Base-by-base conservation (phyloP, 2,888 invertebrate species). In the Ischnus inquisitorius region DNA sequence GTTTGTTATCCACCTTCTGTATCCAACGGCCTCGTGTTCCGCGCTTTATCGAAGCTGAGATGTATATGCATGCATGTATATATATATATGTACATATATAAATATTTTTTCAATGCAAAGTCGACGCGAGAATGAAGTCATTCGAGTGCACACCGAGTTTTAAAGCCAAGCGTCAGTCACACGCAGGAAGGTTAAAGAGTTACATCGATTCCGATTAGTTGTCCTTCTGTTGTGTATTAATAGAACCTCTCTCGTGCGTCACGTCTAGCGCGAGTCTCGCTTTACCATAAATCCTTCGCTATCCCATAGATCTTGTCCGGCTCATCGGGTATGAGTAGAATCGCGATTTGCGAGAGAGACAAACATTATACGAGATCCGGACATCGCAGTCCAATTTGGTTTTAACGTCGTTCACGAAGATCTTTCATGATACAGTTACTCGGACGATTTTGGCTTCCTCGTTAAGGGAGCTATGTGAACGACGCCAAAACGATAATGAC, bases 301-400 rank as follows among this genome's bases (percentile, higher is more conserved):
- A 48, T 48, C n/a, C 12, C 60, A 60, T 60, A 34, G 60, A 60
- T 25, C n/a, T 60, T 25, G 2, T 28, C 0, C 60, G 60, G 60
- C n/a, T 60, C 60, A 60, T 14, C n/a, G 60, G 28, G 25, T 28
- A 60, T 6, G 8, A 22, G 34, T 3, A 14, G 28, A 34, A 34
- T 34, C n/a, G n/a, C 60, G n/a, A 25, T 39, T 34, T 22, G 76
- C n/a, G 22, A 48, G 51, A 51, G 51, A 19, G 22, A 41, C 34
- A n/a, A 41, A 16, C n/a, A n/a, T n/a, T n/a, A n/a, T n/a, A n/a
- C n/a, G n/a, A n/a, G n/a, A n/a, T n/a, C n/a, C n/a, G n/a, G n/a
- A n/a, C n/a, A n/a, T n/a, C n/a, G n/a, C n/a, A n/a, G n/a, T n/a
- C n/a, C n/a, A n/a, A n/a, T n/a, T n/a, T n/a, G n/a, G n/a, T n/a